Evolutionary conservation across 2,888 invertebrate species (phyloP).

Genomic region (Prionchulus punctatus): DNA sequence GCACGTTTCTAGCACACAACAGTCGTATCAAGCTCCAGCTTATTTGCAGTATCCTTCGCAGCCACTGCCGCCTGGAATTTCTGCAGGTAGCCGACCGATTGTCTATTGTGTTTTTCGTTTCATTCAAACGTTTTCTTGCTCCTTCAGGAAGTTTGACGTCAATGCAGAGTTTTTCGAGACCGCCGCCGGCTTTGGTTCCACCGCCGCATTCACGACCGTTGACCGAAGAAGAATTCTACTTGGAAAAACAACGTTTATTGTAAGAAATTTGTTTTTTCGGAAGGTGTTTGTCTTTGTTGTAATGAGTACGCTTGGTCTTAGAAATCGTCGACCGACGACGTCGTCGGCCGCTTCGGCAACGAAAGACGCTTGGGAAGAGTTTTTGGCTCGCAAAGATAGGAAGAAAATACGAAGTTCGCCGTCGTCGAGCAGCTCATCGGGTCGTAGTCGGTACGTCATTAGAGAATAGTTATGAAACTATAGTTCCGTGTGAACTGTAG

Average conservation of each 20-base stretch:
- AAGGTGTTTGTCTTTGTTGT: too few relatives aligned
- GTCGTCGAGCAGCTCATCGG: background rate
- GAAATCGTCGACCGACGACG: too few relatives aligned
- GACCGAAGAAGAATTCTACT: slow-evolving; percentile 4
- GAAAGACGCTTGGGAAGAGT: slow-evolving; percentile 2
- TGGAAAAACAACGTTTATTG: background rate
- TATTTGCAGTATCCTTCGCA: background rate
- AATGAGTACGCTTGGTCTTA: too few relatives aligned
- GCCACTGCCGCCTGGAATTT: background rate
- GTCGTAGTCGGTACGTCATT: background rate
- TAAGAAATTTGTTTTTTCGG: background rate
- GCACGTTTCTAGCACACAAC: background rate
- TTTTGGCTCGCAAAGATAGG: slow-evolving; percentile 5
- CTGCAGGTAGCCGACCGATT: background rate
- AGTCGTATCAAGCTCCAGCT: background rate
- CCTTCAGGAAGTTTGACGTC: background rate
- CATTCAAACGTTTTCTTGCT: background rate
- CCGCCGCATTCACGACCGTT: background rate
- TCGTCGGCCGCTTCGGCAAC: too few relatives aligned
- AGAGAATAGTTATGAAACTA: too few relatives aligned
- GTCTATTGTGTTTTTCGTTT: too few relatives aligned
- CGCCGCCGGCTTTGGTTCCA: background rate
- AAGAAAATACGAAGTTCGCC: background rate
- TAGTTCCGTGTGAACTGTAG: too few relatives aligned
- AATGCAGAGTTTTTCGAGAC: too few relatives aligned